phyloP scores from a whole-genome alignment of 2,888 invertebrate species.

The Lingula anatina region DNA sequence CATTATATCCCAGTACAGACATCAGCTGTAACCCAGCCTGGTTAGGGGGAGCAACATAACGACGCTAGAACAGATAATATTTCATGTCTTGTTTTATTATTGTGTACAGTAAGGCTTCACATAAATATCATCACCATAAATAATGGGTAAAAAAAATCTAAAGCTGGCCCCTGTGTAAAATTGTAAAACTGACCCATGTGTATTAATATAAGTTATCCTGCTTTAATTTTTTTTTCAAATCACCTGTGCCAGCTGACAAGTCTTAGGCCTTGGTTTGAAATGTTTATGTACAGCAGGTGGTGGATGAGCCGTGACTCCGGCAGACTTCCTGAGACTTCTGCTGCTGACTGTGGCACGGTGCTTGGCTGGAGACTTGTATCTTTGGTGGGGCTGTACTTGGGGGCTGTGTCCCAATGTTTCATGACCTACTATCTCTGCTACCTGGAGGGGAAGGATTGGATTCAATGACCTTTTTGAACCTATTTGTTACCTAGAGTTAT shows the following conservation, averaged over 20 bases:
- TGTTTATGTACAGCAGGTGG: slow-evolving; percentile 24
- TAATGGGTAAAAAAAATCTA: too few relatives aligned
- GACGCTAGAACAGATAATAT: slow-evolving; percentile 24
- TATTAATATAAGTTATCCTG: neutral
- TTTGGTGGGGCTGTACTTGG: too few relatives aligned
- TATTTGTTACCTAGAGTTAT: too few relatives aligned
- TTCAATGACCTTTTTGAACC: too few relatives aligned
- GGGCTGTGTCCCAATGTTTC: neutral
- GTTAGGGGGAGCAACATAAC: slow-evolving; percentile 49
- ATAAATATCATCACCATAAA: too few relatives aligned
- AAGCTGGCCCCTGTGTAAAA: neutral
- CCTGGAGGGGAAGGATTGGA: neutral
- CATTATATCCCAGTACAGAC: slow-evolving; percentile 49
- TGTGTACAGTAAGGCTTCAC: too few relatives aligned
- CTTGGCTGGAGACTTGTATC: too few relatives aligned
- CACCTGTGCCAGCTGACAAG: slow-evolving; percentile 38
- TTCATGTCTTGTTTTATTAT: too few relatives aligned
- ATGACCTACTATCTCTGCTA: neutral
- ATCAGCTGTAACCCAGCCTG: slow-evolving; percentile 44
- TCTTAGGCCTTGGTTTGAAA: slow-evolving; percentile 30
- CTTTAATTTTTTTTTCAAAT: neutral
- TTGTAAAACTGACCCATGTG: neutral
- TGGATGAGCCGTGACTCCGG: too few relatives aligned
- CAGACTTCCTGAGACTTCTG: too few relatives aligned
- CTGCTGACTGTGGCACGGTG: too few relatives aligned